These are phyloP conservation scores for Neomonachus schauinslandi DNA, from an alignment of 2,113 vertebrate genomes.

Conservation along the genomic window DNA sequence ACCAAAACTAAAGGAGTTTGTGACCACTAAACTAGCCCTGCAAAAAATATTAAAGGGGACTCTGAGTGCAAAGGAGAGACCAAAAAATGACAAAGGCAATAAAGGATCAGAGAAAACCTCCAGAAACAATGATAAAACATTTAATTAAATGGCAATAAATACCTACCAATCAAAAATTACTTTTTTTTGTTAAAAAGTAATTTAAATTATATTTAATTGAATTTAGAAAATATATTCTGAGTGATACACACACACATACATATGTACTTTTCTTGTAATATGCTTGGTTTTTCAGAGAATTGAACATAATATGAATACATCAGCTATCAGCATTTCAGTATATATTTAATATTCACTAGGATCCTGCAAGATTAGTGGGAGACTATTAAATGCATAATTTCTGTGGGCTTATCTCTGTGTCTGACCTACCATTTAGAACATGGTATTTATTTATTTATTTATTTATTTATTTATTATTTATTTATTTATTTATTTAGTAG, in stretches of 20 bases:
- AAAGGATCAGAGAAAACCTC: no score
- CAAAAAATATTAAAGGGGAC: no score
- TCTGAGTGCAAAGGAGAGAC: no score
- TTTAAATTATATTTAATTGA: conserved; percentile 18
- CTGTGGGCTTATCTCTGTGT: not conserved
- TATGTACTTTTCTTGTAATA: not conserved
- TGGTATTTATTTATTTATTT: not conserved
- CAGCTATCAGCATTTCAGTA: not conserved
- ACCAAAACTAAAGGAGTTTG: no score
- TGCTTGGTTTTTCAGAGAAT: not conserved
- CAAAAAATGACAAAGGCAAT: no score
- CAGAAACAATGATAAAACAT: no score
- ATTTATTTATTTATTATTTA: no score
- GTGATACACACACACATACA: not conserved
- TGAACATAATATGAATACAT: not conserved
- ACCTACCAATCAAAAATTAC: no score
- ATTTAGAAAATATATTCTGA: not conserved
- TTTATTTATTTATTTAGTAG: no score
- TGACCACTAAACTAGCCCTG: no score
- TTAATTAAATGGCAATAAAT: no score
- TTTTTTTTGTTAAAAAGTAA: not conserved
- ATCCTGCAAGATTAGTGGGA: not conserved
- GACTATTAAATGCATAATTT: not conserved
- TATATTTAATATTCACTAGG: not conserved
- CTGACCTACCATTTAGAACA: not conserved